Evolutionary conservation across 1,140 invertebrate genomes (phyloP), one percentile per base, ranked within the genome.

Genomic region (Caenorhabditis tropicalis): DNA sequence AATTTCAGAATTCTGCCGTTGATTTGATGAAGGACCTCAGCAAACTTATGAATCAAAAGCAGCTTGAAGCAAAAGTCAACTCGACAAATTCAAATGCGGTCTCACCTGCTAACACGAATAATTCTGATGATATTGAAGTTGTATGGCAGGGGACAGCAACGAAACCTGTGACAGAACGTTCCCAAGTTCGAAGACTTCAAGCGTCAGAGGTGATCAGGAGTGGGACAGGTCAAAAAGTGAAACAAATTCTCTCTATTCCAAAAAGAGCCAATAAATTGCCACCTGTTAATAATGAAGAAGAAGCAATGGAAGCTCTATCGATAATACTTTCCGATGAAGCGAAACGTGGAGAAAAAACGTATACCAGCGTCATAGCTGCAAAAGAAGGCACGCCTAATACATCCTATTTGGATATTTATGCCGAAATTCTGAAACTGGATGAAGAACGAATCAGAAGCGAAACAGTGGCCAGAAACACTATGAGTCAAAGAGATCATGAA

Each of bases 81-180:
- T 29, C 36, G 0, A 74, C 1, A 6, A 74, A 43, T 46, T 74
- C 65, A 15, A 74, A 43, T 15, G 36, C 65, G 10, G 65, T 46
- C 15, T 74, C 65, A 7, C 65, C 65, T 1, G 65, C 65, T 12
- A 74, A 74, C 24, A 74, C 65, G n/a, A 74, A 43, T 24, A 74
- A 74, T 74, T 74, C 65, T 7, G 65, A 74, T 15, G 65, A 74
- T 21, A 74, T 74, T 12, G 36, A 74, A 43, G 4, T 39, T 46
- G 19, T 74, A 10, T 74, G 36, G 33, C 19, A 74, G 43, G 65
- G 65, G 1, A 29, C 36, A 16, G 19, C 58, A 24, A n/a, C 58
- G 7, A 27, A 58, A 74, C 33, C 36, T 15, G 24, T 43, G 12
- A 43, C 5, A 43, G 12, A 43, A 43, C 39, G 12, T 5, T 43